A percentile compares a stretch with the other conserved stretches of the same genome.
Evolutionary conservation across 1,140 invertebrate species (phyloP).

Genomic region (Pseudachorutes palmiensis): DNA sequence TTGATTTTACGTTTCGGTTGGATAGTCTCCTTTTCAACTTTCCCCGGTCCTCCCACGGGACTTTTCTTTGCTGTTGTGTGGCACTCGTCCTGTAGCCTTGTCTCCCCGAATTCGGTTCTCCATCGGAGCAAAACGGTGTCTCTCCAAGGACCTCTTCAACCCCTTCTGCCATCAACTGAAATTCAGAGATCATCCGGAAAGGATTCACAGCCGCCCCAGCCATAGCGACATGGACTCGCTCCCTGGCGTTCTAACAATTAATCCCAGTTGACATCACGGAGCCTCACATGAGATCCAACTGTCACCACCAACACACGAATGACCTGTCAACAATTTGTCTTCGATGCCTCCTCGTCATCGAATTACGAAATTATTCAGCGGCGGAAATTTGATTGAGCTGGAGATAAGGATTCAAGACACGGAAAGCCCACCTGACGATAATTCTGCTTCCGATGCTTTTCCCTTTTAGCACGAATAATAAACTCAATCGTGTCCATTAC

Average conservation of each 20-base stretch:
- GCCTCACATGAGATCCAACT: neutral
- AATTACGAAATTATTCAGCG: slow-evolving; percentile 1
- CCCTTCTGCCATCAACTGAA: neutral
- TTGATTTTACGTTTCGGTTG: neutral
- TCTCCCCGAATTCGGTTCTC: neutral
- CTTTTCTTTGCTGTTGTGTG: too few species aligned
- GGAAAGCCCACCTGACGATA: slow-evolving; percentile 5
- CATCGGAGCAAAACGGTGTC: neutral
- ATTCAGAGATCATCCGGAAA: too few species aligned
- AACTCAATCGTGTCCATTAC: too few species aligned
- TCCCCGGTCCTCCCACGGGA: neutral
- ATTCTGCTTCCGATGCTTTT: neutral
- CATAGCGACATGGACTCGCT: neutral
- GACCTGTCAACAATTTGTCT: neutral
- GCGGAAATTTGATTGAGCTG: slow-evolving; percentile 5
- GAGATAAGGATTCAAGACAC: neutral
- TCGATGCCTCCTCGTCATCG: neutral
- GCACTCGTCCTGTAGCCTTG: too few species aligned
- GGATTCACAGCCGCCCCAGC: neutral
- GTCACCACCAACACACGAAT: neutral
- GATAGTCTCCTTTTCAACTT: neutral
- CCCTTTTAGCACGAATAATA: neutral
- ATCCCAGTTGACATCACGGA: neutral
- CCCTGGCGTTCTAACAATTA: neutral
- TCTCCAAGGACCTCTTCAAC: neutral